phyloP scores from a whole-genome alignment of 2,113 vertebrate species.

The Tylochromis polylepis region DNA sequence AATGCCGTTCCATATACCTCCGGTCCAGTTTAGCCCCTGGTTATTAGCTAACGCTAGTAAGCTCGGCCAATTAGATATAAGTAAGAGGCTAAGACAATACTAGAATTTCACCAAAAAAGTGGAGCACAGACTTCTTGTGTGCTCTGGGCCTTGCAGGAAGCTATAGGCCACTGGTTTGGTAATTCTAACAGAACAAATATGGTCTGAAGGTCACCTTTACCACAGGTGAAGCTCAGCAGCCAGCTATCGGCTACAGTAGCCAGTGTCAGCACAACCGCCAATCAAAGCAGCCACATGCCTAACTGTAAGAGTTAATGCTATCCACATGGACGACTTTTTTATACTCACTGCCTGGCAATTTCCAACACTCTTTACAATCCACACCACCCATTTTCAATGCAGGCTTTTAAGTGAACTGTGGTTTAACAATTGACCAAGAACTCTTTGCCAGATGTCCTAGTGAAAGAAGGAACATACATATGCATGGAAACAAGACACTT shows the following conservation, averaged over 20 bases:
- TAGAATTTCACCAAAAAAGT: background rate
- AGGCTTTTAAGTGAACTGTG: background rate
- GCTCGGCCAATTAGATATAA: background rate
- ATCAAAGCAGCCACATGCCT: background rate
- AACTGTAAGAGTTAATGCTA: background rate
- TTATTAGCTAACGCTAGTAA: background rate
- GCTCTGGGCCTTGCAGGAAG: background rate
- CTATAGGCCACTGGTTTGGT: background rate
- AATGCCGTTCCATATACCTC: background rate
- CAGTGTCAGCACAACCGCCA: background rate
- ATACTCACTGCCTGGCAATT: background rate
- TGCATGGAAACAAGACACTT: background rate
- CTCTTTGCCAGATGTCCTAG: background rate
- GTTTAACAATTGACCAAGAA: background rate
- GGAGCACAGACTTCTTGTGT: background rate
- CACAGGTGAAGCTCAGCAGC: background rate
- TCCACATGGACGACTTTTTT: background rate
- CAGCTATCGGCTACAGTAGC: background rate
- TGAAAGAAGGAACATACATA: background rate
- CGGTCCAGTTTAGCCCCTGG: background rate
- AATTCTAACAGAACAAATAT: background rate
- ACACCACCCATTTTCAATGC: background rate
- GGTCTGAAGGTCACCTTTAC: background rate
- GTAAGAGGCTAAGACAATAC: background rate
- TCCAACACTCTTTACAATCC: background rate